A percentile compares a stretch with the other conserved stretches of the same genome.
These are phyloP conservation scores for Cynoglossus semilaevis DNA, from an alignment of 2,113 vertebrate genomes.

Conservation along the genomic window DNA sequence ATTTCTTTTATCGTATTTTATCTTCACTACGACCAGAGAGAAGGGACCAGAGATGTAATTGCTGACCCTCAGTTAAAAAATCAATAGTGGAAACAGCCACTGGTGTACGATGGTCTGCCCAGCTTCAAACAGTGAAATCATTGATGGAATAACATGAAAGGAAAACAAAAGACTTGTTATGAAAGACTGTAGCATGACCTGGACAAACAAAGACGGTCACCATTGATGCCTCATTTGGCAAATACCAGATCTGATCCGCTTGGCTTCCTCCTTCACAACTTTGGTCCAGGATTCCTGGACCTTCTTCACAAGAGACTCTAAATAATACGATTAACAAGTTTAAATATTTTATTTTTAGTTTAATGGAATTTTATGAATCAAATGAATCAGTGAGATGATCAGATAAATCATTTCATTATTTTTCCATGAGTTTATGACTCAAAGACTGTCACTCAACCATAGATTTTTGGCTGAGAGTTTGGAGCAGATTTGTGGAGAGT, in stretches of 20 bases:
- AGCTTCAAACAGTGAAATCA: conserved; percentile 38
- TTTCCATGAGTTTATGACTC: no score
- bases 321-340: no score
- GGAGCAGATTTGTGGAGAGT: no score
- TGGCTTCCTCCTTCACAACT: conserved; percentile 60
- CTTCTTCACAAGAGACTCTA: not conserved
- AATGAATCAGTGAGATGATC: no score
- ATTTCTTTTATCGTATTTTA: no score
- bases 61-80: not conserved
- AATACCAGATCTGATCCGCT: conserved; percentile 73
- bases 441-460: no score
- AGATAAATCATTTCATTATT: no score
- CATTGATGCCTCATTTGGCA: conserved; percentile 58
- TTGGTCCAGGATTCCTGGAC: conserved; percentile 23
- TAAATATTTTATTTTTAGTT: no score
- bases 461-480: no score
- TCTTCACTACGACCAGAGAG: no score
- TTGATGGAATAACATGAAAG: conserved; percentile 41
- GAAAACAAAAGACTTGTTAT: conserved; percentile 39
- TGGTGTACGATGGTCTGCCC: not conserved
- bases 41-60: not conserved
- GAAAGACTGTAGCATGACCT: conserved; percentile 24
- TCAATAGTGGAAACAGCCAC: not conserved
- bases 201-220: conserved; percentile 59
- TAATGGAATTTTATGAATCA: no score